Percentiles rank a stretch among this genome's conserved stretches.
Evolutionary conservation across 2,113 vertebrate species (phyloP).

Genomic region (Pedetes capensis): DNA sequence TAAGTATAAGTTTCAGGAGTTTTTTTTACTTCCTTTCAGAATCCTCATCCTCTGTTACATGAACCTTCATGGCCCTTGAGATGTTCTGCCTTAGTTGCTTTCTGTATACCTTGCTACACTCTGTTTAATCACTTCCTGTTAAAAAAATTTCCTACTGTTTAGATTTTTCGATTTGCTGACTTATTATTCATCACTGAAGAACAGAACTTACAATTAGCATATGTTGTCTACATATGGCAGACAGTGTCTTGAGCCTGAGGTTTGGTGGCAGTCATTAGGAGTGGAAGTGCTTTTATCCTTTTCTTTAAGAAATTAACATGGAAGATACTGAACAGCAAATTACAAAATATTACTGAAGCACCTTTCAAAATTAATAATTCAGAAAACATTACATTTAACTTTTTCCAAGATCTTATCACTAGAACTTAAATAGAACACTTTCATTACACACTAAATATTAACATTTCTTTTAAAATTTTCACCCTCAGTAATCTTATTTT

Average conservation of each 20-base stretch:
- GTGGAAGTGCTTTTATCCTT: neutral
- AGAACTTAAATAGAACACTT: neutral
- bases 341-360: neutral
- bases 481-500: too few species aligned
- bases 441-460: neutral
- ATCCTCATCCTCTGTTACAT: neutral
- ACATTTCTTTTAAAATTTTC: too few species aligned
- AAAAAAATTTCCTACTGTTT: neutral
- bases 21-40: neutral
- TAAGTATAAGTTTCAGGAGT: too few species aligned
- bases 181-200: neutral
- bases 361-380: neutral
- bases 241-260: neutral
- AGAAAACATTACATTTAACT: neutral
- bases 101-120: neutral
- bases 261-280: neutral
- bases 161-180: neutral
- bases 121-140: neutral
- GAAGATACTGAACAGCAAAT: neutral
- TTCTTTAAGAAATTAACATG: neutral
- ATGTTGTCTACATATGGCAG: neutral
- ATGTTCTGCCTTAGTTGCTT: neutral
- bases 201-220: neutral
- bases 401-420: neutral
- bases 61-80: neutral